Evolutionary conservation across 1,140 invertebrate genomes (phyloP).

Genomic region (Leptinotarsa undecemlineata): DNA sequence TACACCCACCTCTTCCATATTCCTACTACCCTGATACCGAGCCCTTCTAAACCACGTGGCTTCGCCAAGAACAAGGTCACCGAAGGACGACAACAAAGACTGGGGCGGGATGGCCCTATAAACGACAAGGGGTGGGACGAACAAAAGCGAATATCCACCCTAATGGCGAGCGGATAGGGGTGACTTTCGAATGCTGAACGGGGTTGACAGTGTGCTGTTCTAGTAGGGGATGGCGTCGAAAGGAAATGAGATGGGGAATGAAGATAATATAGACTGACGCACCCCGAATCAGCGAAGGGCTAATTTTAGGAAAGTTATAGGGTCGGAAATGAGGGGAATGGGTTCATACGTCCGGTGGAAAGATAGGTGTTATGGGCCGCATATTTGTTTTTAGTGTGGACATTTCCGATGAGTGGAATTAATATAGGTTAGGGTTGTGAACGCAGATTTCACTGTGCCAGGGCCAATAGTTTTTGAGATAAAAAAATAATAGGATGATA

Average conservation of each 20-base stretch:
- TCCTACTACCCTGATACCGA: conserved; percentile 36
- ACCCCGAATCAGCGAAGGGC: neutral
- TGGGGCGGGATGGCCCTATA: neutral
- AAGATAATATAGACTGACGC: conserved; percentile 4
- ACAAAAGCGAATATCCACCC: conserved; percentile 16
- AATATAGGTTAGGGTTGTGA: neutral
- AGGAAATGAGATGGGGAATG: conserved; percentile 9
- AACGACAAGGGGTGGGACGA: conserved; percentile 21
- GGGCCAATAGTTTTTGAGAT: no score
- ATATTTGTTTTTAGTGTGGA: neutral
- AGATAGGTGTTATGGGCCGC: conserved; percentile 1
- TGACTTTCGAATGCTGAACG: conserved; percentile 15
- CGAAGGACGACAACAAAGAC: conserved; percentile 5
- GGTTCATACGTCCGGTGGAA: neutral
- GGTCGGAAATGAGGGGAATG: conserved; percentile 19
- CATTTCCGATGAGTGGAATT: neutral
- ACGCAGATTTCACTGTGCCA: no score
- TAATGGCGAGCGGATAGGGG: conserved; percentile 22
- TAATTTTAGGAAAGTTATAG: conserved; percentile 19
- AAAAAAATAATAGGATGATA: no score
- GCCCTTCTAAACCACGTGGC: conserved; percentile 37
- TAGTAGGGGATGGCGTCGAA: neutral
- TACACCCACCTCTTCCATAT: conserved; percentile 34
- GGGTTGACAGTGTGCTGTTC: conserved; percentile 12
- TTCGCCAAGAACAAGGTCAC: conserved; percentile 14